A percentile compares a stretch with the other conserved stretches of the same genome.
These are phyloP conservation scores for Pachyseris speciosa DNA, from an alignment of 64 coral and sea anemone genomes.

Conservation along the genomic window DNA sequence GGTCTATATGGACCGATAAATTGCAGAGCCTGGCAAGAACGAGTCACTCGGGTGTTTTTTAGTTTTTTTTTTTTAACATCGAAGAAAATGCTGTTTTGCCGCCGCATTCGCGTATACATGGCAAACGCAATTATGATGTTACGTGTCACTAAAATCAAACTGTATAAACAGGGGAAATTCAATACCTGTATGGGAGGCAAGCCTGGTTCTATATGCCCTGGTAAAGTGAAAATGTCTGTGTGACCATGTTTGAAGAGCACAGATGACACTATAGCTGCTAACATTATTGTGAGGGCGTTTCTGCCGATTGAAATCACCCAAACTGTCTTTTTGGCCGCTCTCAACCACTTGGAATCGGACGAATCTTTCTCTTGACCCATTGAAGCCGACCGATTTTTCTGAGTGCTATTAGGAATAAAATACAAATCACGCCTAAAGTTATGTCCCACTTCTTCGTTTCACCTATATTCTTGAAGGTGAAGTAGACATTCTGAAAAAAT, in stretches of 20 bases:
- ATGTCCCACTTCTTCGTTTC: constrained; percentile 89
- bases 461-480: constrained; percentile 85
- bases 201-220: constrained; percentile 78
- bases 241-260: constrained; percentile 68
- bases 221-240: constrained; percentile 73
- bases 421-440: constrained; percentile 82
- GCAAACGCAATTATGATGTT: too few relatives aligned
- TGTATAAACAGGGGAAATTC: too few relatives aligned
- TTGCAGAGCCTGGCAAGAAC: too few relatives aligned
- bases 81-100: too few relatives aligned
- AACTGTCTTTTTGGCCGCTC: constrained; percentile 68
- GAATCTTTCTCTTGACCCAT: constrained; percentile 63
- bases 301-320: constrained; percentile 84
- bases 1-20: too few relatives aligned
- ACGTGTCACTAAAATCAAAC: too few relatives aligned
- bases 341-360: constrained; percentile 43
- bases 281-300: constrained; percentile 82
- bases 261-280: constrained; percentile 60
- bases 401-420: constrained; percentile 57
- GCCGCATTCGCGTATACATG: too few relatives aligned
- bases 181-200: constrained; percentile 89
- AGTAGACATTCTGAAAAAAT: constrained; percentile 74
- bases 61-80: too few relatives aligned
- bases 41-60: too few relatives aligned
- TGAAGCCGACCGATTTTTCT: constrained; percentile 67